Evolutionary conservation across 2,113 vertebrate species (phyloP).

Genomic region (Eclectus roratus): DNA sequence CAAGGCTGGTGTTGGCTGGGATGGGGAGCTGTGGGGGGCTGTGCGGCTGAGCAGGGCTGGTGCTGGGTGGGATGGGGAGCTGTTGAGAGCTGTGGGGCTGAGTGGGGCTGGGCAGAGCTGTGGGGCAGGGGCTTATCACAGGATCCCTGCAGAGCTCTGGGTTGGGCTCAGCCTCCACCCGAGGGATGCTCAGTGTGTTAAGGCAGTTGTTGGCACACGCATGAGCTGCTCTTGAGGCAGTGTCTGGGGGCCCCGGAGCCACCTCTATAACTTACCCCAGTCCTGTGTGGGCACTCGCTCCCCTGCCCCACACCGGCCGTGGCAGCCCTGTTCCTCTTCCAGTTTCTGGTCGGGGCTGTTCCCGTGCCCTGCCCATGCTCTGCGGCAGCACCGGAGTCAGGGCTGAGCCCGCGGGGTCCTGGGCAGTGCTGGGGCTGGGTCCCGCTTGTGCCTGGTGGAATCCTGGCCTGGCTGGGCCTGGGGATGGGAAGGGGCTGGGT

Average conservation of each 20-base stretch:
- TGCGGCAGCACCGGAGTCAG: rapidly evolving
- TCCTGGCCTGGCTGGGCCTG: background rate
- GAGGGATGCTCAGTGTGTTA: no score
- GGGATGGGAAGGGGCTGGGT: background rate
- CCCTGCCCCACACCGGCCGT: rapidly evolving
- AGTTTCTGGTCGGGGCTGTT: background rate
- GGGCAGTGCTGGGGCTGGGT: background rate
- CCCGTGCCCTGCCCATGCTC: background rate
- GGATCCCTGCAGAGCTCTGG: background rate
- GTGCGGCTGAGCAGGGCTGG: background rate
- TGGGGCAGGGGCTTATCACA: background rate
- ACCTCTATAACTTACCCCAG: background rate
- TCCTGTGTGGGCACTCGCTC: rapidly evolving
- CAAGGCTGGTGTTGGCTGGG: background rate
- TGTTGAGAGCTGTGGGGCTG: background rate
- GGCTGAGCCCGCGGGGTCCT: background rate
- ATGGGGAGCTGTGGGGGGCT: background rate
- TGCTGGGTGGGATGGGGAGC: background rate
- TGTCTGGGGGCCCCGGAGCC: background rate
- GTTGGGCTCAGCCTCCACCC: background rate
- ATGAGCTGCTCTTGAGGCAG: background rate
- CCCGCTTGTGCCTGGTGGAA: rapidly evolving
- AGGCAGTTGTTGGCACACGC: rapidly evolving
- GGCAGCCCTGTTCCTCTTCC: background rate
- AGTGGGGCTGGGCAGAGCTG: background rate